Conservation (phyloP, 2,113 vertebrate species). For the Chlorodrepanis virens region DNA sequence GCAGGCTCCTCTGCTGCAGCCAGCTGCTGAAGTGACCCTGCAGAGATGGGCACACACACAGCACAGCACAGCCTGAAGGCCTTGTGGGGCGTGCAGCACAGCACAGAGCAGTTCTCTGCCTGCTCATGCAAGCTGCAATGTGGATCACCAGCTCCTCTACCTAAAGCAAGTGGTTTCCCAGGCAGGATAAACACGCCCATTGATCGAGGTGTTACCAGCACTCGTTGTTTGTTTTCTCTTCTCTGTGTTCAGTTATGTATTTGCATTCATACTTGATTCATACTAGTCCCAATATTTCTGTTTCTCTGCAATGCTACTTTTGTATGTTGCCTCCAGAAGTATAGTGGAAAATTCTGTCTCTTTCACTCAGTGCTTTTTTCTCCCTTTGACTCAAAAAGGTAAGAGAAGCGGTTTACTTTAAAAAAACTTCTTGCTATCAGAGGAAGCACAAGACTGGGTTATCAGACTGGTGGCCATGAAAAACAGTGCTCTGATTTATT, state of each 20-base stretch:
- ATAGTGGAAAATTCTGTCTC: neutral
- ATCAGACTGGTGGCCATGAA: neutral
- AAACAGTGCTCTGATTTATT: neutral
- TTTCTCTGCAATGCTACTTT: neutral
- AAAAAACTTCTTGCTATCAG: neutral
- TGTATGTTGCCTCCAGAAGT: neutral
- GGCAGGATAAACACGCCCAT: neutral
- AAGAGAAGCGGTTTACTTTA: neutral
- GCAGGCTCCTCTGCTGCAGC: neutral
- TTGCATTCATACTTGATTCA: neutral
- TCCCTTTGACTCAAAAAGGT: neutral
- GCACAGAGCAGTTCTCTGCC: neutral
- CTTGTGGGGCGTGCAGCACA: too few relatives aligned
- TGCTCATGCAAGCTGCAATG: fast-evolving
- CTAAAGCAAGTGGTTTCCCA: neutral
- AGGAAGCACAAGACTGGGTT: neutral
- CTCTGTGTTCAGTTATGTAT: neutral
- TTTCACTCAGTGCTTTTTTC: neutral
- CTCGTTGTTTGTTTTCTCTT: neutral
- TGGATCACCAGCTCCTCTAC: neutral
- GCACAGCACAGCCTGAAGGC: neutral
- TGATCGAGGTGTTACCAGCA: neutral
- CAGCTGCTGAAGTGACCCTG: neutral
- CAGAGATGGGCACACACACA: neutral
- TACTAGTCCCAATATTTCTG: neutral